Evolutionary conservation across 23 tunicate species (phyloP).

Genomic region (Oikopleura dioica): DNA sequence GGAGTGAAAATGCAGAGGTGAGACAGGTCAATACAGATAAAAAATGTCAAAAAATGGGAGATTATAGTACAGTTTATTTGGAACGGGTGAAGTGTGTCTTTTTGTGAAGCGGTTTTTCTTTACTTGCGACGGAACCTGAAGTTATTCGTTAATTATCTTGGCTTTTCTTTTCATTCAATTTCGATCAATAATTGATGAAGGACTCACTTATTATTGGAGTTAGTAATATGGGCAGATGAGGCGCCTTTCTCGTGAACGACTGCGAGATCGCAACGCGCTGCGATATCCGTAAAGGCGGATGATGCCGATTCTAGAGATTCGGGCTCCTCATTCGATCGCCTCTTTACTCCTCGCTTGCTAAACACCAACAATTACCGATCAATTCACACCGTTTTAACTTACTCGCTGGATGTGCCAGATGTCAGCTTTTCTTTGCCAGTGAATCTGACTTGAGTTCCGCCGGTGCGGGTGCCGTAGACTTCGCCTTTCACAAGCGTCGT

Average conservation of each 20-base stretch:
- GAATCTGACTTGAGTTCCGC: conserved; percentile 62
- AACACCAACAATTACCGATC: too few species aligned
- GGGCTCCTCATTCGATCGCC: conserved; percentile 1
- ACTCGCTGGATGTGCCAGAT: neutral
- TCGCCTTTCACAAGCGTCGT: conserved; percentile 90
- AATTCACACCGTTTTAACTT: neutral
- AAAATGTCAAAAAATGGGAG: too few species aligned
- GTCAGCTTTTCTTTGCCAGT: neutral
- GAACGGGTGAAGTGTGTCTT: too few species aligned
- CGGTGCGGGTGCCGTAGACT: conserved; percentile 69
- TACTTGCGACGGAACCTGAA: too few species aligned
- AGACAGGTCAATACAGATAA: too few species aligned
- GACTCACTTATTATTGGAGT: conserved; percentile 1
- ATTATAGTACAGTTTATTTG: too few species aligned
- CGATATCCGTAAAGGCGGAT: neutral
- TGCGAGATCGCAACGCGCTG: neutral
- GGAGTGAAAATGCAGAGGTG: too few species aligned
- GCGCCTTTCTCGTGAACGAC: neutral
- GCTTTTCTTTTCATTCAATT: too few species aligned
- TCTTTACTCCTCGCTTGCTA: neutral
- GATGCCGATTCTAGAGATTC: neutral
- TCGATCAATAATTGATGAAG: too few species aligned
- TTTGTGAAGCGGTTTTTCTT: too few species aligned
- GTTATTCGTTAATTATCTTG: too few species aligned
- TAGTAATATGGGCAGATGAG: conserved; percentile 1